Conservation (phyloP, 1,140 invertebrate species). For the Acromyrmex echinatior region DNA sequence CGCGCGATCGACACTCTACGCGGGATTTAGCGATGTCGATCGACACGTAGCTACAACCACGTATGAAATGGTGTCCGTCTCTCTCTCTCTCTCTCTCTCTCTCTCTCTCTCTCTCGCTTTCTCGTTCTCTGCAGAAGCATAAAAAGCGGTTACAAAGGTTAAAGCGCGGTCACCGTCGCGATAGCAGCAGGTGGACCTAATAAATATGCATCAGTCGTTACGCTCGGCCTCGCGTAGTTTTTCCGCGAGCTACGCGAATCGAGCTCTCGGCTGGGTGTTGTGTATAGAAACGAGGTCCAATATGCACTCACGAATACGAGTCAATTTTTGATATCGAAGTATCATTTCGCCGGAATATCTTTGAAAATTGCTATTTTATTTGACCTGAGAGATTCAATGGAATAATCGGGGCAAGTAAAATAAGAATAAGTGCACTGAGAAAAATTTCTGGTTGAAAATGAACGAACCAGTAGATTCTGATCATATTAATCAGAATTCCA, state of each 20-base stretch:
- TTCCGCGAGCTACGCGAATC: conserved; percentile 56
- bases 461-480: too few species aligned
- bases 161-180: conserved; percentile 45
- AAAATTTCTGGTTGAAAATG: too few species aligned
- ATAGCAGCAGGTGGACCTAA: conserved; percentile 65
- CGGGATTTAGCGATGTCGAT: conserved; percentile 41
- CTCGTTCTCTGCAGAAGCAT: conserved; percentile 20
- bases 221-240: conserved; percentile 55
- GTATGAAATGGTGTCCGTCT: neutral
- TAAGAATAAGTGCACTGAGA: neutral
- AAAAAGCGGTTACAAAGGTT: conserved; percentile 55
- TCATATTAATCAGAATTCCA: too few species aligned
- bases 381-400: neutral
- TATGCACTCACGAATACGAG: conserved; percentile 8
- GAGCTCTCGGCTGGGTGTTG: neutral
- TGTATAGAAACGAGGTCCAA: neutral
- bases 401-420: conserved; percentile 1
- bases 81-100: neutral
- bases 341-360: conserved; percentile 32
- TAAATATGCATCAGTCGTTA: conserved; percentile 67
- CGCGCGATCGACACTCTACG: conserved; percentile 27
- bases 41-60: conserved; percentile 29
- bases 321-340: conserved; percentile 17
- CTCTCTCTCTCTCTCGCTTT: neutral
- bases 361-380: conserved; percentile 29